These are phyloP conservation scores for Chalcosyrphus nemorum DNA, from an alignment of 2,888 invertebrate genomes.

Conservation along the genomic window DNA sequence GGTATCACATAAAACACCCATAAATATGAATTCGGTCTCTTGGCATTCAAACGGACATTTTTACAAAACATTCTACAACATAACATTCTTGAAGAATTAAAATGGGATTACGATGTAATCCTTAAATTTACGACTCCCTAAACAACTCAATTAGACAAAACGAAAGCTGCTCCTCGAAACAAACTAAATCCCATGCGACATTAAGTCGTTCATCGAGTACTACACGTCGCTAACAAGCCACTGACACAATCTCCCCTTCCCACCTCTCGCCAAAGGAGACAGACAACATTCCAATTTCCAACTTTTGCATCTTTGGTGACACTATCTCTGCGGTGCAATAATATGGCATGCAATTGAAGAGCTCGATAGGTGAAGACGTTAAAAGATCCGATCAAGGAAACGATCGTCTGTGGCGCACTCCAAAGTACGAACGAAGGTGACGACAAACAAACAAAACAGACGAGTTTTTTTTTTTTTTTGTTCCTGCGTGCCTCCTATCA, in stretches of 20 bases:
- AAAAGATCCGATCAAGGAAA: constrained; percentile 18
- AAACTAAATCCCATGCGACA: constrained; percentile 18
- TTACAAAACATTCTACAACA: not conserved
- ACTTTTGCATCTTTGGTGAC: constrained; percentile 20
- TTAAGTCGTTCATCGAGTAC: constrained; percentile 38
- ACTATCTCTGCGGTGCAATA: constrained; percentile 43
- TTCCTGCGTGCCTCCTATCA: not conserved
- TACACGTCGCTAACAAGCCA: not conserved
- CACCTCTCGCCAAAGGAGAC: not conserved
- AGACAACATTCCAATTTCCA: constrained; percentile 4
- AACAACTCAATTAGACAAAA: constrained; percentile 46
- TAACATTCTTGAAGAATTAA: constrained; percentile 4
- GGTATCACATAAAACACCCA: no score
- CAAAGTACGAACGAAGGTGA: constrained; percentile 32
- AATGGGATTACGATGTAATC: constrained; percentile 48
- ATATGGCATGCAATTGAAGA: constrained; percentile 41
- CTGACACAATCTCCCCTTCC: not conserved
- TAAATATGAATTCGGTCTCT: no score
- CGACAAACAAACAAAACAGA: constrained; percentile 56
- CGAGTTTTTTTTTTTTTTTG: constrained; percentile 25
- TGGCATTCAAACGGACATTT: not conserved
- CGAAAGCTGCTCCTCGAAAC: not conserved
- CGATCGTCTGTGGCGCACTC: not conserved
- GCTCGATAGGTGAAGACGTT: constrained; percentile 45
- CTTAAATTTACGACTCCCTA: constrained; percentile 39